phyloP scores from a whole-genome alignment of 2,113 vertebrate species.

The Indri indri region DNA sequence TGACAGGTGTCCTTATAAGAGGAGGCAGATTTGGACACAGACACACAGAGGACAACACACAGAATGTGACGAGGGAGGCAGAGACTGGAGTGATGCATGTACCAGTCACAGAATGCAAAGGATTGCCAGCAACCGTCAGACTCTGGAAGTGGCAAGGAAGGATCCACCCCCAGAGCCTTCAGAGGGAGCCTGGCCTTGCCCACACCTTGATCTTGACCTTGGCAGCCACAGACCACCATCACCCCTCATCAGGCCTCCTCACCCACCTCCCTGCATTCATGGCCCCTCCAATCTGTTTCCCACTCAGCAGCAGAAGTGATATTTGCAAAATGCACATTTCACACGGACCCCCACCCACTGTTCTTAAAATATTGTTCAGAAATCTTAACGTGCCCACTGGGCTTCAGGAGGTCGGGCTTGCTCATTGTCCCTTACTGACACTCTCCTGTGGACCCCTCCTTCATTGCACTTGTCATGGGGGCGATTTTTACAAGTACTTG shows the following conservation, averaged over 20 bases:
- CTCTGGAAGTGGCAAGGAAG: neutral
- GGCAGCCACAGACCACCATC: neutral
- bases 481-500: neutral
- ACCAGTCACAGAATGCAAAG: too few species aligned
- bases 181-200: neutral
- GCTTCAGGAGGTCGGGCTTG: neutral
- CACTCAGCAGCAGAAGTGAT: neutral
- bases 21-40: neutral
- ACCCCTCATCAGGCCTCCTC: neutral
- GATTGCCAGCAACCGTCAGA: neutral
- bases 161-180: neutral
- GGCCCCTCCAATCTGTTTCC: neutral
- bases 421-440: neutral
- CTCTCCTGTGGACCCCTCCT: neutral
- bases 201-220: neutral
- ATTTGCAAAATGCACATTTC: neutral
- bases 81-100: too few species aligned
- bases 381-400: neutral
- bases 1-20: neutral
- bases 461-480: too few species aligned
- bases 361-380: neutral
- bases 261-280: neutral
- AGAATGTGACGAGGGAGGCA: neutral
- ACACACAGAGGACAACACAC: too few species aligned
- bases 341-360: too few species aligned